These are phyloP conservation scores for Porites rus DNA, from an alignment of 92 coral and sea anemone species.

Conservation along the genomic window DNA sequence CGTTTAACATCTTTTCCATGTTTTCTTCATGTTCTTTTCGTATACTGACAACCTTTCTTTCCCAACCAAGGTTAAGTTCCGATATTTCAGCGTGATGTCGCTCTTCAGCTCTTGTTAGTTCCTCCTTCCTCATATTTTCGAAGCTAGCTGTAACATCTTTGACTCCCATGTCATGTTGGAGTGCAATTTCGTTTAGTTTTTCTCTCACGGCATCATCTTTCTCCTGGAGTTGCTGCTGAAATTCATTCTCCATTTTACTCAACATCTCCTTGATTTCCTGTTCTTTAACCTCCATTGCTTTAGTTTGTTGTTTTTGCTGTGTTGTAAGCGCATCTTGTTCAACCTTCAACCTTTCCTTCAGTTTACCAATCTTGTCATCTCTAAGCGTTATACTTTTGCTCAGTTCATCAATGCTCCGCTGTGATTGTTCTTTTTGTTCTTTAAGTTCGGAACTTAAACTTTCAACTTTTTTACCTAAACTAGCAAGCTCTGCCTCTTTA, in stretches of 20 bases:
- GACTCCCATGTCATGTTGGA: slow-evolving; percentile 85
- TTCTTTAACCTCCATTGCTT: slow-evolving; percentile 65
- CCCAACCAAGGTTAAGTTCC: slow-evolving; percentile 91
- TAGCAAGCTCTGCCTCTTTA: slow-evolving; percentile 51
- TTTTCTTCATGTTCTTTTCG: slow-evolving; percentile 89
- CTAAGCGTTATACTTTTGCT: slow-evolving; percentile 75
- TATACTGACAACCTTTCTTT: slow-evolving; percentile 82
- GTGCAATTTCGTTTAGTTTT: slow-evolving; percentile 80
- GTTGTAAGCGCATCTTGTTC: slow-evolving; percentile 60
- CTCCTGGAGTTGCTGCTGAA: slow-evolving; percentile 73
- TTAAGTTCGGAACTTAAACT: slow-evolving; percentile 48
- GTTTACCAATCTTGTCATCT: slow-evolving; percentile 78
- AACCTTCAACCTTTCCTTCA: slow-evolving; percentile 74
- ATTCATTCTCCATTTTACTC: slow-evolving; percentile 62
- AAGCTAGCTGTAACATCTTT: slow-evolving; percentile 86
- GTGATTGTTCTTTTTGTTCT: slow-evolving; percentile 49
- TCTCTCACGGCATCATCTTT: slow-evolving; percentile 77
- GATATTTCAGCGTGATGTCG: slow-evolving; percentile 84
- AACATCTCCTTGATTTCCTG: slow-evolving; percentile 58
- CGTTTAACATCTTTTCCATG: slow-evolving; percentile 82
- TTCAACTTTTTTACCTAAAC: slow-evolving; percentile 47
- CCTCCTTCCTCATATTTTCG: slow-evolving; percentile 82
- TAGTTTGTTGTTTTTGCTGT: slow-evolving; percentile 60
- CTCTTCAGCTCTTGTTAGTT: slow-evolving; percentile 83
- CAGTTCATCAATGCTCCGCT: slow-evolving; percentile 77